Conservation (phyloP, 1,140 invertebrate genomes). For the Aphelenchoides besseyi region DNA sequence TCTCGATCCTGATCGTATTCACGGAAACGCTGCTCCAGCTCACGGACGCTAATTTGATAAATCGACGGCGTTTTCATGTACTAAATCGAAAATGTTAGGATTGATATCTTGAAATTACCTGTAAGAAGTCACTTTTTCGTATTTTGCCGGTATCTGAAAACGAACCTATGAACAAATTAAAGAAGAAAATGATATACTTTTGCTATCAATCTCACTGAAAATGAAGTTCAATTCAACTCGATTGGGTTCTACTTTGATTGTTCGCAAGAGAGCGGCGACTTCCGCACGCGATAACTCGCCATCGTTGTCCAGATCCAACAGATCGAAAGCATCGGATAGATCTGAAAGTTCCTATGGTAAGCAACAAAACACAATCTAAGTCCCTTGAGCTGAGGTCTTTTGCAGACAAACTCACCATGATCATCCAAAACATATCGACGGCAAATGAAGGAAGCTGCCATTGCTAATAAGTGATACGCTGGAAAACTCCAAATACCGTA, state of each 20-base stretch:
- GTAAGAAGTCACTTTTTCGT: slow-evolving; percentile 56
- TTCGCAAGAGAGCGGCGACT: slow-evolving; percentile 54
- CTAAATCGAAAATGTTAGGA: too few species aligned
- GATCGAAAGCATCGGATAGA: slow-evolving; percentile 56
- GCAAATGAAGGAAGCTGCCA: slow-evolving; percentile 41
- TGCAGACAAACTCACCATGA: slow-evolving; percentile 35
- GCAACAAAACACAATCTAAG: slow-evolving; percentile 12
- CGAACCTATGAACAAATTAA: not conserved
- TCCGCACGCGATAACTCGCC: slow-evolving; percentile 50
- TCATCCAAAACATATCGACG: slow-evolving; percentile 39
- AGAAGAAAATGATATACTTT: slow-evolving; percentile 47
- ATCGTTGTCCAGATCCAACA: slow-evolving; percentile 58
- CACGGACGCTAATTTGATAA: slow-evolving; percentile 51
- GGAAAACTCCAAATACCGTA: too few species aligned
- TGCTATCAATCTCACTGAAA: slow-evolving; percentile 57
- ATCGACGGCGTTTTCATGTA: slow-evolving; percentile 55
- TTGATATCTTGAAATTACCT: too few species aligned
- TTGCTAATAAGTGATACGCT: not conserved
- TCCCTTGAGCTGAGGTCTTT: not conserved
- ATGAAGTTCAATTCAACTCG: slow-evolving; percentile 57
- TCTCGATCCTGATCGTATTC: slow-evolving; percentile 49
- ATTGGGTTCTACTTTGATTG: slow-evolving; percentile 57
- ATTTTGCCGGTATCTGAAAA: slow-evolving; percentile 58
- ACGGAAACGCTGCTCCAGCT: slow-evolving; percentile 49
- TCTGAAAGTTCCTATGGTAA: slow-evolving; percentile 43